Conservation (phyloP, 2,888 invertebrate genomes). For the Tipula helvola region DNA sequence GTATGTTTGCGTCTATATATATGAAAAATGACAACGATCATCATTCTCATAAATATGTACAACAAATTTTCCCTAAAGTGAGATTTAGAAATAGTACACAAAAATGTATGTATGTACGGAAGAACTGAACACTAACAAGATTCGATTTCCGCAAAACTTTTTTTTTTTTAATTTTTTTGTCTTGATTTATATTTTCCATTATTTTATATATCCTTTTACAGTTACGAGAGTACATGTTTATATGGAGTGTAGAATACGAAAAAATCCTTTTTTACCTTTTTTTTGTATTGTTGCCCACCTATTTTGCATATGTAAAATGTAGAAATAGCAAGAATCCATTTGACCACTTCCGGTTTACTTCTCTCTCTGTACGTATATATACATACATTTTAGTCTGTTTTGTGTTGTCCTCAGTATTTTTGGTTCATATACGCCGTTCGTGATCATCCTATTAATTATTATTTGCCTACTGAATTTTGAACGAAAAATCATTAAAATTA, state of each 20-base stretch:
- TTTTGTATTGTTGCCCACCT: not conserved
- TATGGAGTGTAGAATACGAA: not conserved
- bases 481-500: not conserved
- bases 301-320: not conserved
- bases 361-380: not conserved
- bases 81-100: not conserved
- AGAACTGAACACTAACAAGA: not conserved
- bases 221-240: not conserved
- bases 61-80: not conserved
- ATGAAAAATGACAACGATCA: not conserved
- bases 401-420: not conserved
- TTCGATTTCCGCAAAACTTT: not conserved
- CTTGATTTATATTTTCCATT: not conserved
- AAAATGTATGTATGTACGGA: not conserved
- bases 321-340: not conserved
- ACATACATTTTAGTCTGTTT: not conserved
- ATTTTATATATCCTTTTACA: not conserved
- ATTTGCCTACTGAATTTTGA: not conserved
- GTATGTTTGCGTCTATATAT: not conserved
- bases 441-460: not conserved
- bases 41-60: not conserved
- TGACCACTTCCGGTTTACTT: not conserved
- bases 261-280: not conserved
- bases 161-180: not conserved
- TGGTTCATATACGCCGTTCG: not conserved